Conservation (phyloP, 2,888 invertebrate species). For the Rhodophaea formosa region DNA sequence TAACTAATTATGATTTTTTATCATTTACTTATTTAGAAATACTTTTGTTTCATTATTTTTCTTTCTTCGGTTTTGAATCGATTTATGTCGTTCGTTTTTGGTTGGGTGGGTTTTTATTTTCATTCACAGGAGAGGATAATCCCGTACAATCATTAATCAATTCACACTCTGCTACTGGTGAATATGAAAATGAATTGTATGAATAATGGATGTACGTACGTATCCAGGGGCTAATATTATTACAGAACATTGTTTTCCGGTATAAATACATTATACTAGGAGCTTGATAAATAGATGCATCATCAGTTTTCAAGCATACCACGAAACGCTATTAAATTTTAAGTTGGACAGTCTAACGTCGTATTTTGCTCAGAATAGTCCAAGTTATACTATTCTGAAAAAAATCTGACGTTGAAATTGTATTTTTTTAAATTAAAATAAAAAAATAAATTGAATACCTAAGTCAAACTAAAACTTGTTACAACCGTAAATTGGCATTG, state of each 20-base stretch:
- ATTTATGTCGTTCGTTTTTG: constrained; percentile 8
- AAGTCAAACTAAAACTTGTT: not conserved
- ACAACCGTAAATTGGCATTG: not conserved
- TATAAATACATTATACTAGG: constrained; percentile 26
- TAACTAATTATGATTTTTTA: constrained; percentile 13
- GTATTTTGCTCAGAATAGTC: no score
- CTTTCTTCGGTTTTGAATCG: not conserved
- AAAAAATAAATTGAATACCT: not conserved
- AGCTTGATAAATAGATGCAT: constrained; percentile 21
- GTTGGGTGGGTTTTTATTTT: constrained; percentile 35
- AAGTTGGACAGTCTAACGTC: no score
- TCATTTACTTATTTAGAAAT: not conserved
- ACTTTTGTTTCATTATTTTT: not conserved
- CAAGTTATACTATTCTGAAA: no score
- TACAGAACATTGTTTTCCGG: constrained; percentile 39
- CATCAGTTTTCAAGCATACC: not conserved
- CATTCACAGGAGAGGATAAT: constrained; percentile 40
- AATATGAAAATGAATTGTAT: constrained; percentile 52
- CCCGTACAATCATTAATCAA: constrained; percentile 50
- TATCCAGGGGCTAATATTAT: constrained; percentile 38
- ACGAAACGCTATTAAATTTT: not conserved
- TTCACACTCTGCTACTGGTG: constrained; percentile 46
- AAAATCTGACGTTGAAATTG: no score
- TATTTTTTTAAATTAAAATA: not conserved
- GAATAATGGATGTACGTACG: constrained; percentile 46